These are phyloP conservation scores for Oenanthe melanoleuca DNA, from an alignment of 2,113 vertebrate genomes.

Conservation along the genomic window DNA sequence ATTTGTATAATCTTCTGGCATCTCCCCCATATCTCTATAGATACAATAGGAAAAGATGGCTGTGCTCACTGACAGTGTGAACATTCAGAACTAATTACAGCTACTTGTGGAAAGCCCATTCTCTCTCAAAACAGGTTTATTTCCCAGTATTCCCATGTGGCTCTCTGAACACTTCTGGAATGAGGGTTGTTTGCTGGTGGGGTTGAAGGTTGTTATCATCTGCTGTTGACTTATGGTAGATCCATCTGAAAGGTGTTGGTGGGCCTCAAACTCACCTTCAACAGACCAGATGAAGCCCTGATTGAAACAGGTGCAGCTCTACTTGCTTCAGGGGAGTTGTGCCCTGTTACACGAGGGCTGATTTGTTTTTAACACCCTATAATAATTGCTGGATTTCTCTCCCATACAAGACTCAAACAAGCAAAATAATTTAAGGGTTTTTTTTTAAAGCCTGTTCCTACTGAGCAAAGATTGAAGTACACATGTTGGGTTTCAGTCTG, in stretches of 20 bases:
- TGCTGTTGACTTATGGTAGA: conserved; percentile 17
- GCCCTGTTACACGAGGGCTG: neutral
- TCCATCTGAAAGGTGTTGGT: conserved; percentile 40
- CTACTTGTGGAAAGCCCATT: conserved; percentile 1
- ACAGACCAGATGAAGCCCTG: conserved; percentile 29
- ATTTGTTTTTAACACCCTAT: conserved; percentile 33
- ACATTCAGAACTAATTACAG: conserved; percentile 30
- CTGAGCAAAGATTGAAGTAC: neutral
- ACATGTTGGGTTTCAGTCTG: neutral
- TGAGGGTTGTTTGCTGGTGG: neutral
- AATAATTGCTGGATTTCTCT: conserved; percentile 15
- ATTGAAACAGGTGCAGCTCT: conserved; percentile 34
- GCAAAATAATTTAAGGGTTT: neutral
- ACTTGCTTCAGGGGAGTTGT: conserved; percentile 32
- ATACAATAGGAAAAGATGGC: neutral
- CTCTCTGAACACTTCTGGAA: conserved; percentile 12
- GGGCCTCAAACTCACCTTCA: conserved; percentile 25
- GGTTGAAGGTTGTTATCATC: conserved; percentile 33
- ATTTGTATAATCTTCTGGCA: neutral
- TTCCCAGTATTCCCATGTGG: neutral
- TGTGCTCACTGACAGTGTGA: neutral
- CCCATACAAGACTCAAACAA: neutral
- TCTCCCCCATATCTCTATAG: neutral
- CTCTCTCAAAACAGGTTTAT: neutral
- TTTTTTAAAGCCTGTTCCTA: neutral